Percentiles rank a stretch among this genome's conserved stretches.
phyloP scores from a whole-genome alignment of 1,140 invertebrate species.

The Stegodyphus mimosarum region DNA sequence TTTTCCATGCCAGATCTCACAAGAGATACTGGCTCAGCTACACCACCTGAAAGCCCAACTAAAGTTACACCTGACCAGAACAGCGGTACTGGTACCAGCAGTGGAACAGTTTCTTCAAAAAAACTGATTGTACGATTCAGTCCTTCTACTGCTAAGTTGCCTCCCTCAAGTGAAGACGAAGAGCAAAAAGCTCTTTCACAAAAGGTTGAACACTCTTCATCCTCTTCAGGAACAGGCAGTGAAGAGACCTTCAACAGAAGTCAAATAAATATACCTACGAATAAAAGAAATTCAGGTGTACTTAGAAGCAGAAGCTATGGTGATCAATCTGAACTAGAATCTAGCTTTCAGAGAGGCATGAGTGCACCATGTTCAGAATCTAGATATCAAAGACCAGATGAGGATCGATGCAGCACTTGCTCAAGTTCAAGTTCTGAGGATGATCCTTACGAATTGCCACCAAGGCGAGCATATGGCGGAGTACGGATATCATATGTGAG shows the following conservation, averaged over 20 bases:
- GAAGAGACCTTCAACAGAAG: conserved; percentile 26
- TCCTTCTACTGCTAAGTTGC: conserved; percentile 46
- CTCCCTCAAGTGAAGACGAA: conserved; percentile 53
- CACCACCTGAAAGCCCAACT: conserved; percentile 61
- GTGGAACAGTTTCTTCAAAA: conserved; percentile 31
- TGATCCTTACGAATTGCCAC: conserved; percentile 80
- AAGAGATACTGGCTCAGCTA: conserved; percentile 62
- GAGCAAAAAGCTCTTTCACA: conserved; percentile 43
- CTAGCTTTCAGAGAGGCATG: conserved; percentile 16
- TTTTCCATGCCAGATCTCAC: conserved; percentile 78
- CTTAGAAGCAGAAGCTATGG: conserved; percentile 60
- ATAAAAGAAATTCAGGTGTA: conserved; percentile 37
- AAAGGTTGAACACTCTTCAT: conserved; percentile 38
- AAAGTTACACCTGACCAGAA: conserved; percentile 34
- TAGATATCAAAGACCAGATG: conserved; percentile 37
- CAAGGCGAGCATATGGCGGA: conserved; percentile 77
- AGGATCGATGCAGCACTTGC: conserved; percentile 80
- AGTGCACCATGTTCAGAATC: conserved; percentile 65
- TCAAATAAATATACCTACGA: background rate
- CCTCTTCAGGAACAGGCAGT: conserved; percentile 21
- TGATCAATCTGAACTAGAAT: conserved; percentile 47
- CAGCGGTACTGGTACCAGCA: conserved; percentile 1
- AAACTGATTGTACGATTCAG: conserved; percentile 57
- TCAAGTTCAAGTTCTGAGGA: conserved; percentile 79
- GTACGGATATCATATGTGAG: conserved; percentile 89